Base-by-base conservation (phyloP, 2,888 invertebrate species). In the Nebria brevicollis region DNA sequence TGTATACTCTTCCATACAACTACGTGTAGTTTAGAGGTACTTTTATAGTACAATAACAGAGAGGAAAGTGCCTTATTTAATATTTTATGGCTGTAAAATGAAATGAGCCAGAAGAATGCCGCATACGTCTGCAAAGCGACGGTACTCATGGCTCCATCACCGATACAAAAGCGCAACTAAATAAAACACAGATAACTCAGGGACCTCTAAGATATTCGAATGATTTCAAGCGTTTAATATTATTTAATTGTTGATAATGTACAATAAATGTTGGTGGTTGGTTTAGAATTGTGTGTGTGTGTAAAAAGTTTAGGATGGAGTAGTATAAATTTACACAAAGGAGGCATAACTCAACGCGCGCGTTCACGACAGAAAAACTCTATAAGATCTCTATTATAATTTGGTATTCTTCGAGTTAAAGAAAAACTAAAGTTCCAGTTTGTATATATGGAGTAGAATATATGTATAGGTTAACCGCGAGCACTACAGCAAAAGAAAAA, bases 11-110 rank as follows among this genome's bases (percentile, higher is more conserved):
- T 70, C 64, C 43, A 80, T 73, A 80, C 80, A 80, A 75, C 75
- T 79, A 79, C 79, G 80, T 87, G 87, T 87, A 87, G 87, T 86
- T 87, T 87, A 87, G 87, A 88, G 87, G 87, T 87, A 86, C 88
- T 88, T 89, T 89, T 88, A 89, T 88, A 87, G 87, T 86, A 88
- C 86, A 87, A 88, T 88, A 89, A 89, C 88, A 87, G 86, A 86
- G 86, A 84, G 85, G 85, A 86, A 88, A 88, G 87, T 88, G 88
- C 88, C 86, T 86, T 87, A 87, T 88, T 88, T 88, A 88, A 88
- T 87, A 87, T 87, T 87, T 88, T 88, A 88, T 86, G 85, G 85
- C 84, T 83, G 82, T 82, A 82, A 82, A 82, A 82, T 82, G 82
- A 82, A 82, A 82, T 82, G 82, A 81, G 66, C 81, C 82, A 81